Evolutionary conservation across 2,888 invertebrate genomes (phyloP), one percentile per base, ranked within the genome.

Genomic region (Acanthosoma haemorrhoidale): DNA sequence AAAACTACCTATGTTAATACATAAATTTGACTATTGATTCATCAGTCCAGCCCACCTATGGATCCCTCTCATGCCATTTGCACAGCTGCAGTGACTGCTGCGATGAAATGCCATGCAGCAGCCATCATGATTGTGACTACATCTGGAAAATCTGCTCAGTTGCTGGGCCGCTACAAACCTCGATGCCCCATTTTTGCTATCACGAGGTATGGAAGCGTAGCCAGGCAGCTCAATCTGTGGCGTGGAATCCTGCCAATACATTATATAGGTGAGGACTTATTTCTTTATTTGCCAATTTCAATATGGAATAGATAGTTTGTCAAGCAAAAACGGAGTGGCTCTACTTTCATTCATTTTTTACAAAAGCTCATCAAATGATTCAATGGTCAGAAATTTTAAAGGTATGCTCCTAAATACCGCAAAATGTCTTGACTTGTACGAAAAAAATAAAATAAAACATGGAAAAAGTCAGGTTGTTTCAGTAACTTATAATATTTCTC

Each of bases 41-140:
- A n/a, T 16, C 74, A 84, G 84, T 81, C 81, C 0, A 76, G 78
- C 25, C 76, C 83, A 9, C 84, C 85, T 2, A 84, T 87, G 18
- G 88, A 90, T 76, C 85, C 88, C 74, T 83, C 86, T 0, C 87
- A 88, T 63, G 86, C 88, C 0, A 82, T 89, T 5, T 88, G 89
- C 11, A 82, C 92, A 64, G 87, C 90, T 0, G 89, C 88, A 6
- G 89, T 90, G 0, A 84, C 90, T 73, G 87, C 90, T 4, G 87
- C 92, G 0, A 84, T 90, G 74, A 85, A 88, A 73, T 83, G 84
- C 63, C 83, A 84, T 76, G 86, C 87, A 2, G 81, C 87, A 1
- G 90, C 91, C 0, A 92, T 95, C 75, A 85, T 95, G 75, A 87
- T 91, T 64, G 82, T 92, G 66, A 92, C 94, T 9, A 87, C 86